Conservation (phyloP, 1,140 invertebrate genomes). For the Ditylenchus dipsaci region DNA sequence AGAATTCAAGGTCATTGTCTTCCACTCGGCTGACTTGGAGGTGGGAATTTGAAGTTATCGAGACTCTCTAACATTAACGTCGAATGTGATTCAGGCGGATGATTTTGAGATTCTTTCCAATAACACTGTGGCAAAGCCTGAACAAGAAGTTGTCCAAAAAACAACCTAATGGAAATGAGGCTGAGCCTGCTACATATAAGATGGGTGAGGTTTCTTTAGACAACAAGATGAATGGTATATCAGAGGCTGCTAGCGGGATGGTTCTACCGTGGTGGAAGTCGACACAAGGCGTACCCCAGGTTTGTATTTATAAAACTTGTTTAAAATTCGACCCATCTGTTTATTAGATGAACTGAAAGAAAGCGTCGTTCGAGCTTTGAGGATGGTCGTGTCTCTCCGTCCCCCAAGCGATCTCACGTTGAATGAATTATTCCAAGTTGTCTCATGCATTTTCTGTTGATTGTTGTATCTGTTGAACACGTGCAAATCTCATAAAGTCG, state of each 20-base stretch:
- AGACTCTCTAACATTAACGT: too few relatives aligned
- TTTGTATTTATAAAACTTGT: not conserved
- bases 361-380: not conserved
- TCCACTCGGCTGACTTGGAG: conserved; percentile 26
- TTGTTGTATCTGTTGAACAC: not conserved
- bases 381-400: not conserved
- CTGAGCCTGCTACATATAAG: not conserved
- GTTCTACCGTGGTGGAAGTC: too few relatives aligned
- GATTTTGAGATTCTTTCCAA: conserved; percentile 14
- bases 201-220: not conserved
- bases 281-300: not conserved
- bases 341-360: conserved; percentile 7
- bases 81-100: conserved; percentile 1
- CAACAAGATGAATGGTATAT: not conserved
- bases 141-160: not conserved
- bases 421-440: conserved; percentile 5
- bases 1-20: conserved; percentile 36
- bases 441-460: not conserved
- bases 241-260: too few relatives aligned
- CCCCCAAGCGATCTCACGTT: conserved; percentile 9
- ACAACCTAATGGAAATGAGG: not conserved
- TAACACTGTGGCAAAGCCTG: not conserved
- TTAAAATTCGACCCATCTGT: not conserved
- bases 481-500: not conserved
- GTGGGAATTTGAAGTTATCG: too few relatives aligned